phyloP scores from a whole-genome alignment of 2,797 vertebrate genomes.

The Pelobates cultripes region DNA sequence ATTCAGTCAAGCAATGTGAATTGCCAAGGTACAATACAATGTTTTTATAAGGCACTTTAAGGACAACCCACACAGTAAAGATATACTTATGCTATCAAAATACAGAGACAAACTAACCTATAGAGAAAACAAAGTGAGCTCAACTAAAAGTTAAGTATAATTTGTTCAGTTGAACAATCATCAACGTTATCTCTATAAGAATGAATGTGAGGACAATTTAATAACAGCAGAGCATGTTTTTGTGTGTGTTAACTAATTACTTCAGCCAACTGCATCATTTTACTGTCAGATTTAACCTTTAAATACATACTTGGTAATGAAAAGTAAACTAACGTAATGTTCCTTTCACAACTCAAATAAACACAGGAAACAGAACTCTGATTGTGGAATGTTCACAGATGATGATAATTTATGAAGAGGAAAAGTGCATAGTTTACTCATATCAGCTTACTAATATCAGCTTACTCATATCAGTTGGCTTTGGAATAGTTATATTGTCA shows the following conservation, averaged over 20 bases:
- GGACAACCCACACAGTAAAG: no score
- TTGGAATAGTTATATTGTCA: conserved; percentile 7
- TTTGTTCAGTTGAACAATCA: background rate
- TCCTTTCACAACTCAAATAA: conserved; percentile 42
- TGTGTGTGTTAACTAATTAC: conserved; percentile 24
- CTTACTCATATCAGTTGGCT: conserved; percentile 27
- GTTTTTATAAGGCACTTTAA: no score
- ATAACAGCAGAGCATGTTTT: conserved; percentile 11
- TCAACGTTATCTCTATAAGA: background rate
- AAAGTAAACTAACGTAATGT: conserved; percentile 49
- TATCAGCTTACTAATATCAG: conserved; percentile 4
- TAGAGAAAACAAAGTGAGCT: no score
- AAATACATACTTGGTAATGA: conserved; percentile 38
- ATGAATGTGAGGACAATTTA: background rate
- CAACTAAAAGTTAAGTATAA: background rate
- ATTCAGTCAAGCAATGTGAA: no score
- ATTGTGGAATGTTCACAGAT: conserved; percentile 44
- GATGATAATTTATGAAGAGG: conserved; percentile 30
- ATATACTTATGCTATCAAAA: no score
- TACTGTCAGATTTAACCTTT: conserved; percentile 39
- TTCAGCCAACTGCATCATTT: conserved; percentile 25
- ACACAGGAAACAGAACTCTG: conserved; percentile 44
- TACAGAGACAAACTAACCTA: no score
- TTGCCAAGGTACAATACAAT: no score
- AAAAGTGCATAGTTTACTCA: conserved; percentile 25